Conservation (phyloP, 1,140 invertebrate genomes). For the Harlomillsia oculata region DNA sequence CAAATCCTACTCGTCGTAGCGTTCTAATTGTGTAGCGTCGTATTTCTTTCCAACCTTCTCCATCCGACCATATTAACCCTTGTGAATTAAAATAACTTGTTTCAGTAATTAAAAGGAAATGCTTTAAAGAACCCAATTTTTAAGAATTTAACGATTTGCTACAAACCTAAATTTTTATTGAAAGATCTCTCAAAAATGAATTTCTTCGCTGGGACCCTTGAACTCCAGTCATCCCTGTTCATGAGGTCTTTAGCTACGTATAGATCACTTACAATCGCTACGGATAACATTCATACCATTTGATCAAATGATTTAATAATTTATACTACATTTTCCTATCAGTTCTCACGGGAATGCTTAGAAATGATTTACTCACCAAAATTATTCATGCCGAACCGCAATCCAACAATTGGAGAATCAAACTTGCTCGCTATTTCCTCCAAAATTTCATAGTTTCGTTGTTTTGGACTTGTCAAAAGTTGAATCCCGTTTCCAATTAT, state of each 20-base stretch:
- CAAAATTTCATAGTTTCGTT: slow-evolving; percentile 1
- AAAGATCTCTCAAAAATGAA: slow-evolving; percentile 13
- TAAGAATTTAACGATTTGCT: no score
- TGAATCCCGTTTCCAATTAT: neutral
- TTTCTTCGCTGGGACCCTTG: neutral
- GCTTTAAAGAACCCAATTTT: neutral
- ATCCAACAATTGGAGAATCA: neutral
- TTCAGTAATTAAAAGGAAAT: neutral
- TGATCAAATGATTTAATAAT: neutral
- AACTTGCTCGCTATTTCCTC: neutral
- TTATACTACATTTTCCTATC: neutral
- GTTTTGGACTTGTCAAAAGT: neutral
- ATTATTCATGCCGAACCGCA: neutral
- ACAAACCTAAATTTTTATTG: slow-evolving; percentile 12
- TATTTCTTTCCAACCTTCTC: slow-evolving; percentile 17
- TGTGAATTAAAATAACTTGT: neutral
- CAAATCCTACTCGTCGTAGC: slow-evolving; percentile 11
- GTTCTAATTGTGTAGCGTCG: slow-evolving; percentile 3
- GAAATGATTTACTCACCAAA: neutral
- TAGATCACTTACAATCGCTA: slow-evolving; percentile 1
- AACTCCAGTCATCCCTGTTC: neutral
- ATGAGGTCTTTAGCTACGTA: slow-evolving; percentile 7
- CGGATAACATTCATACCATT: neutral
- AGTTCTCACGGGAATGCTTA: neutral
- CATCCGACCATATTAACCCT: slow-evolving; percentile 11